phyloP scores from a whole-genome alignment of 2,888 invertebrate species.

The Abrostola tripartita region DNA sequence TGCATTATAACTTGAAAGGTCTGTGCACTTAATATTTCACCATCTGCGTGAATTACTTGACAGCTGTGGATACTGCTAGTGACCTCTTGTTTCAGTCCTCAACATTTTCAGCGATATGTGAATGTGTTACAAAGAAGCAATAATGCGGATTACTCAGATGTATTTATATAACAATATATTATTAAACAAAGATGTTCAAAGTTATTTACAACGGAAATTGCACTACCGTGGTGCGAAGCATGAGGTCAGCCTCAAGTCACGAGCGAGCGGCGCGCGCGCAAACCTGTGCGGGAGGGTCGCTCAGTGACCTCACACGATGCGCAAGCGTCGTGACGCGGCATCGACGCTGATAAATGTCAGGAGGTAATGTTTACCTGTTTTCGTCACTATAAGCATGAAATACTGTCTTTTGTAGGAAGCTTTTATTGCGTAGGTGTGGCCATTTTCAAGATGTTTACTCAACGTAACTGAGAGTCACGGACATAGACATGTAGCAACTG shows the following conservation, averaged over 20 bases:
- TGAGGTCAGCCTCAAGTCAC: slow-evolving; percentile 58
- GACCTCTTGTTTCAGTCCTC: not conserved
- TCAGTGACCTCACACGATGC: slow-evolving; percentile 50
- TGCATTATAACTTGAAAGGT: too few species aligned
- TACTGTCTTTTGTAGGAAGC: slow-evolving; percentile 16
- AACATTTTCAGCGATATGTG: not conserved
- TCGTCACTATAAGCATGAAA: slow-evolving; percentile 30
- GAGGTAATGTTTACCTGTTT: slow-evolving; percentile 19
- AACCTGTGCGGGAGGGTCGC: slow-evolving; percentile 18
- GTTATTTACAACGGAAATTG: slow-evolving; percentile 27
- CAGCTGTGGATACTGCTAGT: not conserved
- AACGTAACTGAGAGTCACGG: slow-evolving; percentile 6
- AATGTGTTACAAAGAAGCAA: not conserved
- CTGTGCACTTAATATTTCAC: too few species aligned
- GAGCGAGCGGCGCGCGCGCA: slow-evolving; percentile 40
- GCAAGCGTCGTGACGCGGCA: slow-evolving; percentile 42
- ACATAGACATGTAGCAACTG: not conserved
- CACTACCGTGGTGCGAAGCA: slow-evolving; percentile 34
- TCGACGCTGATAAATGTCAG: slow-evolving; percentile 17
- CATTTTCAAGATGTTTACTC: slow-evolving; percentile 2
- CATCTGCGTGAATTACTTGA: not conserved
- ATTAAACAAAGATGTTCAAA: slow-evolving; percentile 31
- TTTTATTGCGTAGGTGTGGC: slow-evolving; percentile 10
- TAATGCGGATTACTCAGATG: slow-evolving; percentile 12
- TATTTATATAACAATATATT: slow-evolving; percentile 10